phyloP scores from a whole-genome alignment of 2,113 vertebrate species.

The Otocyon megalotis region DNA sequence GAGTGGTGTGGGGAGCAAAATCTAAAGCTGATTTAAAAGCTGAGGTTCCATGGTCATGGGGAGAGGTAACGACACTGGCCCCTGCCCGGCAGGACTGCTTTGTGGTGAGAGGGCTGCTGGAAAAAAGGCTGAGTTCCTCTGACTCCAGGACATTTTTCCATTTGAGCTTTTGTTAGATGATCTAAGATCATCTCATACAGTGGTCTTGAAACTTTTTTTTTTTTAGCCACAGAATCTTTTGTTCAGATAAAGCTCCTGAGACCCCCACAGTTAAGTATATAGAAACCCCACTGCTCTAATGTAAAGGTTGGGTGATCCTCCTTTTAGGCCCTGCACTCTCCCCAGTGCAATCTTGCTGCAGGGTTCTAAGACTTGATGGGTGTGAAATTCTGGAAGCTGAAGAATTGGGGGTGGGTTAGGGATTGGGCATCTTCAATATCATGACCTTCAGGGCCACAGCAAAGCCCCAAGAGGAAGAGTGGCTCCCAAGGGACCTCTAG shows the following conservation, averaged over 20 bases:
- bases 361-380: neutral
- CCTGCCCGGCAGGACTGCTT: neutral
- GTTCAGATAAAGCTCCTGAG: neutral
- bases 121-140: neutral
- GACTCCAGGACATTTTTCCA: neutral
- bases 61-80: neutral
- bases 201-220: neutral
- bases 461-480: neutral
- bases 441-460: neutral
- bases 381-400: neutral
- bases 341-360: neutral
- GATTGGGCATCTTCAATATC: neutral
- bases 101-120: neutral
- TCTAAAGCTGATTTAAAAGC: neutral
- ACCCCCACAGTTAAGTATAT: neutral
- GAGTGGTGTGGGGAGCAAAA: neutral
- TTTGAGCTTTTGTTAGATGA: neutral
- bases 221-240: neutral
- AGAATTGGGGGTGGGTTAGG: neutral
- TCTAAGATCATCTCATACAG: neutral
- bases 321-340: neutral
- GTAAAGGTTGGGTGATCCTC: neutral
- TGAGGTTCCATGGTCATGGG: accelerated
- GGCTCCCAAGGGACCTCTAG: neutral
- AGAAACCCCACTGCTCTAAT: neutral